Percentiles rank a stretch among this genome's conserved stretches.
phyloP scores from a whole-genome alignment of 2,797 vertebrate genomes.

The Chrysocyon brachyurus region DNA sequence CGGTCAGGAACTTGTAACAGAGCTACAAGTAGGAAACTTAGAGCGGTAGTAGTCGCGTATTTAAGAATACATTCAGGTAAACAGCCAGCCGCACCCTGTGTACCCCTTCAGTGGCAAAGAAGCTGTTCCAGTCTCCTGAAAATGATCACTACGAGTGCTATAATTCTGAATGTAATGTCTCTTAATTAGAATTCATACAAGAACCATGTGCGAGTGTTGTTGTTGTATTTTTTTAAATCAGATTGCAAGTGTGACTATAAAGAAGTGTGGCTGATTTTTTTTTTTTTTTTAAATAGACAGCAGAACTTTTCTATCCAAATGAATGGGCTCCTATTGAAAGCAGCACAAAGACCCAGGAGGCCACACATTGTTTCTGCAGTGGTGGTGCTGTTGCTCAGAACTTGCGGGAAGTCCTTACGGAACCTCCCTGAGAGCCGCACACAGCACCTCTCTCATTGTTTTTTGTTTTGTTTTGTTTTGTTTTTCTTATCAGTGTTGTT shows the following conservation, averaged over 20 bases:
- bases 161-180: slow-evolving; percentile 85
- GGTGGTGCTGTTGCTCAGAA: not conserved
- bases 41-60: slow-evolving; percentile 75
- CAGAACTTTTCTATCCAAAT: slow-evolving; percentile 45
- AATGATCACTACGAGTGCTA: slow-evolving; percentile 71
- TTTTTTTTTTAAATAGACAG: not conserved
- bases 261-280: slow-evolving; percentile 65
- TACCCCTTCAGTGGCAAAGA: slow-evolving; percentile 66
- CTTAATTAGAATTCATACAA: slow-evolving; percentile 77
- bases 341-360: not conserved
- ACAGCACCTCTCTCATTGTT: not conserved
- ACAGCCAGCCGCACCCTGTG: slow-evolving; percentile 68
- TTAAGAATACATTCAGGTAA: slow-evolving; percentile 83
- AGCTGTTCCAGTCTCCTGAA: slow-evolving; percentile 70
- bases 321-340: not conserved
- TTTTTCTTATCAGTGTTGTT: not conserved
- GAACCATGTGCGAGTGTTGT: slow-evolving; percentile 75
- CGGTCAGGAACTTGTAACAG: slow-evolving; percentile 64
- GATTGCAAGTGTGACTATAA: slow-evolving; percentile 76
- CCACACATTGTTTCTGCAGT: not conserved
- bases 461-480: not conserved
- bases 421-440: not conserved
- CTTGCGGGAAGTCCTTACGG: not conserved
- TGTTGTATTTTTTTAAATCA: slow-evolving; percentile 61
- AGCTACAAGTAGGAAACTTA: slow-evolving; percentile 74